These are phyloP conservation scores for Chaetoderma sp. DNA, from an alignment of 2,888 invertebrate genomes.

Conservation along the genomic window DNA sequence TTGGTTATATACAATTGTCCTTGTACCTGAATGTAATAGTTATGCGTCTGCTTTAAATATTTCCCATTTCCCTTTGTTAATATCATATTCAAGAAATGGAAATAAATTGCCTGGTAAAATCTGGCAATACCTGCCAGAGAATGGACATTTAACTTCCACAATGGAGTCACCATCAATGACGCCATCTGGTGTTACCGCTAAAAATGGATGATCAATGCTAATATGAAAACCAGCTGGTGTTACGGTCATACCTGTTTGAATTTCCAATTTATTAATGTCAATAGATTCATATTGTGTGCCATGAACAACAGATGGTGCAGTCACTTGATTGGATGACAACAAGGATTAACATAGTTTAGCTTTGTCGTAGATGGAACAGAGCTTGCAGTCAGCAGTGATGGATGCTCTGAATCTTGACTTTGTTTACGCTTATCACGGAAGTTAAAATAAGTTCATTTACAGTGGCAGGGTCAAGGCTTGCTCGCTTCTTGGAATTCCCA, in stretches of 20 bases:
- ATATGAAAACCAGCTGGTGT: constrained; percentile 30
- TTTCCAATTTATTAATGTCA: constrained; percentile 21
- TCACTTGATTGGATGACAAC: neutral
- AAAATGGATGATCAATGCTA: constrained; percentile 16
- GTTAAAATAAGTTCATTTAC: too few species aligned
- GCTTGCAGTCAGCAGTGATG: too few species aligned
- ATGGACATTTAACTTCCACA: constrained; percentile 37
- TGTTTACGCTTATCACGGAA: too few species aligned
- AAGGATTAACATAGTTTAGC: constrained; percentile 23
- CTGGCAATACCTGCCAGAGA: constrained; percentile 17
- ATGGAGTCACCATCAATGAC: constrained; percentile 20
- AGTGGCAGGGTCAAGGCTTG: too few species aligned
- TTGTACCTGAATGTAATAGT: constrained; percentile 35
- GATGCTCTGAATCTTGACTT: too few species aligned
- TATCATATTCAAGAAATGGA: constrained; percentile 11
- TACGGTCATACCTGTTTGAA: neutral
- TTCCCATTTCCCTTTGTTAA: constrained; percentile 3
- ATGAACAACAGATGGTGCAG: constrained; percentile 21
- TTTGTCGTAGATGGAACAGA: constrained; percentile 16
- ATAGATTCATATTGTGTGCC: constrained; percentile 28
- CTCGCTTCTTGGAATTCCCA: too few species aligned
- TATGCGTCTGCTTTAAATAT: constrained; percentile 19
- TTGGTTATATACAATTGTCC: constrained; percentile 30
- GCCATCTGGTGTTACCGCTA: constrained; percentile 35
- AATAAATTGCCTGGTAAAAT: constrained; percentile 22